These are phyloP conservation scores for Euura saliciscinereae DNA, from an alignment of 1,140 invertebrate species.

Conservation along the genomic window DNA sequence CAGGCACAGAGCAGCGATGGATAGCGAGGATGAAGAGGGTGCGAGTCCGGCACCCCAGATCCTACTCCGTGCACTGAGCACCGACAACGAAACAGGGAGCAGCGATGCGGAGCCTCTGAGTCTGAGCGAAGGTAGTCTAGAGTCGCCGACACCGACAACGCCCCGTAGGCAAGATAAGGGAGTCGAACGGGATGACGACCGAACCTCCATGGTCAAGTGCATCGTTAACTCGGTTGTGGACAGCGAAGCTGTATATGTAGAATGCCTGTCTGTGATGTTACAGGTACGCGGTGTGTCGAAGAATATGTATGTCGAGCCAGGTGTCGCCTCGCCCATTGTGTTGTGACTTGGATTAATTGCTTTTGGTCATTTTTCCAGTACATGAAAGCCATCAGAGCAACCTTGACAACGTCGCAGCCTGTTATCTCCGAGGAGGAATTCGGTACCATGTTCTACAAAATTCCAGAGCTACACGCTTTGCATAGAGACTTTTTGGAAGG, in stretches of 20 bases:
- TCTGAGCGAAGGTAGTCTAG: conserved; percentile 55
- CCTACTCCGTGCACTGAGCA: conserved; percentile 53
- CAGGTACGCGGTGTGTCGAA: conserved; percentile 64
- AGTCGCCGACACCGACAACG: conserved; percentile 58
- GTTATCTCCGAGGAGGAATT: conserved; percentile 89
- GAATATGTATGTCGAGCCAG: conserved; percentile 9
- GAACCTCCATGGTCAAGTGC: conserved; percentile 79
- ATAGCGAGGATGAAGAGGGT: conserved; percentile 56
- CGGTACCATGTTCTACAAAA: conserved; percentile 91
- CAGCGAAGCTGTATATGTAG: conserved; percentile 88
- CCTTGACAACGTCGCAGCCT: conserved; percentile 84
- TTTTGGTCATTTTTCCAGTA: conserved; percentile 67
- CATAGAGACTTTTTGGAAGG: conserved; percentile 84
- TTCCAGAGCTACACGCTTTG: conserved; percentile 82
- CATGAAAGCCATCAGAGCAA: conserved; percentile 90
- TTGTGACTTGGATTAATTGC: not conserved
- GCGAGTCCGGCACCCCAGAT: conserved; percentile 54
- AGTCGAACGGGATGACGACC: conserved; percentile 65
- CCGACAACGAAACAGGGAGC: conserved; percentile 58
- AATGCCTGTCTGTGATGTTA: conserved; percentile 85
- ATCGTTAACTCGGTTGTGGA: conserved; percentile 89
- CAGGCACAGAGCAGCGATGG: conserved; percentile 55
- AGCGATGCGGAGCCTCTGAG: conserved; percentile 57
- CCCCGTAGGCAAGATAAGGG: conserved; percentile 51
- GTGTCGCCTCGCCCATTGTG: conserved; percentile 9